Evolutionary conservation across 2,888 invertebrate genomes (phyloP), one percentile per base, ranked within the genome.

Genomic region (Xylophagus ater): DNA sequence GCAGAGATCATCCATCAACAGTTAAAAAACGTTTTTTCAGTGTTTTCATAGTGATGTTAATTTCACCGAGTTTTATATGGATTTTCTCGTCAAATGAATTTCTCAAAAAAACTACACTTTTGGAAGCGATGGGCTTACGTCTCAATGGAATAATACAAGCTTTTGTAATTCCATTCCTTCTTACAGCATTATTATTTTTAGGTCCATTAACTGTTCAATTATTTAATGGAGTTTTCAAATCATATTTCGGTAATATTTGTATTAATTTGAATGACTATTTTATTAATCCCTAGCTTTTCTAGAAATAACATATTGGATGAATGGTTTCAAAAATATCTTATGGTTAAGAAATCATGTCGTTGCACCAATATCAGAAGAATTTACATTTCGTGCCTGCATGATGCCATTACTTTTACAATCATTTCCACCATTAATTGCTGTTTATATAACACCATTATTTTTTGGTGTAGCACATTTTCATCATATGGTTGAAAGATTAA

Each of bases 401-500:
- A 70, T 94, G 65, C 92, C 94, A 4, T 61, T 94, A 26, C 68
- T 96, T 28, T 65, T 90, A 48, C 87, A 90, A 56, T 84, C 85
- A 56, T 78, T 89, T 51, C 67, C 74, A 18, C 82, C 84, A 0
- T 62, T 74, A 21, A 73, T 73, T 42, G 82, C 88, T 15, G 76
- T 93, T 31, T 79, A 90, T 52, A 70, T 88, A 45, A 86, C 86
- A 48, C 92, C 94, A 2, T 58, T 94, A 15, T 85, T 94, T 52
- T 96, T 96, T 68, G 94, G 94, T 30, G 77, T 87, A 2, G 93
- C 92, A 35, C 93, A 94, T 68, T 80, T 92, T 54, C 93, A 94
- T 68, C 93, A 93, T 54, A 76, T 92, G 62, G 70, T 79, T 48
- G 92, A 92, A 59, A 76, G 80, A 54, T 67, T 88, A 19, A 76